Evolutionary conservation across 2,113 vertebrate species (phyloP).

Genomic region (Struthidea cinerea): DNA sequence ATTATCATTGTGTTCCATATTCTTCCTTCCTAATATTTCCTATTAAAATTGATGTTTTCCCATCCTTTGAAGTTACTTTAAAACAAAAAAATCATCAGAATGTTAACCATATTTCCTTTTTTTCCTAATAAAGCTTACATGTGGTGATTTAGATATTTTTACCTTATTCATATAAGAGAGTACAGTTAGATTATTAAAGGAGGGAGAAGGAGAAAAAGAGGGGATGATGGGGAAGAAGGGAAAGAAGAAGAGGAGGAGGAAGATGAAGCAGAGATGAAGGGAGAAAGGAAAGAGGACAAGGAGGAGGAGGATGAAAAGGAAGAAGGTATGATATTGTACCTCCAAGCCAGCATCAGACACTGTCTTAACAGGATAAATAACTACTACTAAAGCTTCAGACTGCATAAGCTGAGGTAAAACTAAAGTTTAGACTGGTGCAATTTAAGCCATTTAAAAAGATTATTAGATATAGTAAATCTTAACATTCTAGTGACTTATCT

Average conservation of each 20-base stretch:
- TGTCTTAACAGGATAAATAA: background rate
- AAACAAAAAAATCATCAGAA: background rate
- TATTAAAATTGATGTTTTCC: background rate
- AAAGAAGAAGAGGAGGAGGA: background rate
- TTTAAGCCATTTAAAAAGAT: background rate
- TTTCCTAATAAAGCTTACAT: background rate
- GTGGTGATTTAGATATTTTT: background rate
- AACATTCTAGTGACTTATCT: background rate
- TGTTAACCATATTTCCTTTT: background rate
- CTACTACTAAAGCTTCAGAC: background rate
- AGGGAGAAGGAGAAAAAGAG: background rate
- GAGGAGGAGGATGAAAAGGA: background rate
- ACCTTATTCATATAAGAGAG: background rate
- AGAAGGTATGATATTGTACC: background rate
- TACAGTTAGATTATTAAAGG: background rate
- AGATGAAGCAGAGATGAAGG: background rate
- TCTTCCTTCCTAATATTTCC: background rate
- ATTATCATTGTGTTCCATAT: background rate
- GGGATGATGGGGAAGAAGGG: background rate
- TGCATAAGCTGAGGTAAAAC: background rate
- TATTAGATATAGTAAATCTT: background rate
- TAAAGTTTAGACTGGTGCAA: background rate
- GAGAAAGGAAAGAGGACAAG: background rate
- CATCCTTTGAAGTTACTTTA: background rate
- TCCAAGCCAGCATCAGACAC: background rate